Evolutionary conservation across 2,888 invertebrate genomes (phyloP).

Genomic region (Trileptium ribeirensis): DNA sequence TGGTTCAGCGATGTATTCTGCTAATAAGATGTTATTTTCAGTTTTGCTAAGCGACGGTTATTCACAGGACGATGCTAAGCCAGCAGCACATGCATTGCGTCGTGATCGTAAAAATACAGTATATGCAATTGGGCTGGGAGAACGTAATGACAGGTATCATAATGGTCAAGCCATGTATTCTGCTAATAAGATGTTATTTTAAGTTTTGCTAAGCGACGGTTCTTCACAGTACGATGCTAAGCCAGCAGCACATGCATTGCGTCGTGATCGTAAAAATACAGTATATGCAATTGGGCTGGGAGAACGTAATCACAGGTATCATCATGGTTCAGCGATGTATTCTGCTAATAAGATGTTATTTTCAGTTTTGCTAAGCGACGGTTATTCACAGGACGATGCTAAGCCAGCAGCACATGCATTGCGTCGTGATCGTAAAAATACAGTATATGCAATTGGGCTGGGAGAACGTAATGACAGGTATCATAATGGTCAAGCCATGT

Average conservation of each 20-base stretch:
- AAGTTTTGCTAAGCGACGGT: conserved; percentile 15
- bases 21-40: too few species aligned
- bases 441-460: conserved; percentile 3
- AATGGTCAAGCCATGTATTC: too few species aligned
- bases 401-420: neutral
- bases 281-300: conserved; percentile 10
- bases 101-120: neutral
- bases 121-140: conserved; percentile 10
- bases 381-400: conserved; percentile 17
- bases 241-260: neutral
- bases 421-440: neutral
- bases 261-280: neutral
- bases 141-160: conserved; percentile 14
- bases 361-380: conserved; percentile 16
- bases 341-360: too few species aligned
- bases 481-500: neutral
- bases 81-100: neutral
- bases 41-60: conserved; percentile 16
- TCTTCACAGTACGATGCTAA: conserved; percentile 11
- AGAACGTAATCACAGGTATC: conserved; percentile 9
- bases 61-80: conserved; percentile 14
- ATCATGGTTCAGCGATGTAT: too few species aligned
- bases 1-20: too few species aligned
- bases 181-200: too few species aligned
- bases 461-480: conserved; percentile 14